Conservation (phyloP, 2,797 vertebrate genomes). For the Liparis tanakae region DNA sequence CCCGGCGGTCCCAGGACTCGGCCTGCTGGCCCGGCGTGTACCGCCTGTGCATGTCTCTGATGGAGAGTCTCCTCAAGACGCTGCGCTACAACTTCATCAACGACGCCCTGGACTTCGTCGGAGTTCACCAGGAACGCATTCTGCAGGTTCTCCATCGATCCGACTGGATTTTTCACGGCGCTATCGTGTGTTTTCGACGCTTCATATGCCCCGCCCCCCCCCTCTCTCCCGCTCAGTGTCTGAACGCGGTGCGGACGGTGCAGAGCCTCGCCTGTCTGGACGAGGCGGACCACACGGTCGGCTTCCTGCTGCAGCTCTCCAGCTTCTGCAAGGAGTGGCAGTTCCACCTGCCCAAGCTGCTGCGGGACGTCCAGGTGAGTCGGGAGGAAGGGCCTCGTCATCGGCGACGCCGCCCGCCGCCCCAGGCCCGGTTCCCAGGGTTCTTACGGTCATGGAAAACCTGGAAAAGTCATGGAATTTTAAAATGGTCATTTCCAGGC, state of each 20-base stretch:
- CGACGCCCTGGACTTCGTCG: slow-evolving; percentile 94
- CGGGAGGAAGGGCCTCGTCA: background rate
- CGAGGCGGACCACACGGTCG: slow-evolving; percentile 97
- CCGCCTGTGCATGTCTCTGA: slow-evolving; percentile 92
- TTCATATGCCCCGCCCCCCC: background rate
- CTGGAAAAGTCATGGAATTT: no score
- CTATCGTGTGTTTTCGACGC: no score
- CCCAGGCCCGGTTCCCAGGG: no score
- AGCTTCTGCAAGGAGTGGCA: slow-evolving; percentile 97
- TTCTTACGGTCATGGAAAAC: no score
- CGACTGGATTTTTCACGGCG: no score
- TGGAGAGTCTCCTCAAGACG: slow-evolving; percentile 97
- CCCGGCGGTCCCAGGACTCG: slow-evolving; percentile 91
- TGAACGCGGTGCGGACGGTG: slow-evolving; percentile 93
- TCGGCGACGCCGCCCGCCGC: no score
- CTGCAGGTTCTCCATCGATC: slow-evolving; percentile 83
- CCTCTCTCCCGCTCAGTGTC: slow-evolving; percentile 83
- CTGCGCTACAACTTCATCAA: slow-evolving; percentile 96
- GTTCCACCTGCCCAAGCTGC: slow-evolving; percentile 95
- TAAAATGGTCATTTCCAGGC: no score
- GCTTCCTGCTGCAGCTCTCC: slow-evolving; percentile 96
- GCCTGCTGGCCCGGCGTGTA: slow-evolving; percentile 97
- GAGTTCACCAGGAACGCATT: slow-evolving; percentile 97
- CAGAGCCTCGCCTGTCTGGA: slow-evolving; percentile 95
- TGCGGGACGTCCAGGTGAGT: slow-evolving; percentile 91